These are phyloP conservation scores for Julus scandinavius DNA, from an alignment of 2,888 invertebrate species.

Conservation along the genomic window DNA sequence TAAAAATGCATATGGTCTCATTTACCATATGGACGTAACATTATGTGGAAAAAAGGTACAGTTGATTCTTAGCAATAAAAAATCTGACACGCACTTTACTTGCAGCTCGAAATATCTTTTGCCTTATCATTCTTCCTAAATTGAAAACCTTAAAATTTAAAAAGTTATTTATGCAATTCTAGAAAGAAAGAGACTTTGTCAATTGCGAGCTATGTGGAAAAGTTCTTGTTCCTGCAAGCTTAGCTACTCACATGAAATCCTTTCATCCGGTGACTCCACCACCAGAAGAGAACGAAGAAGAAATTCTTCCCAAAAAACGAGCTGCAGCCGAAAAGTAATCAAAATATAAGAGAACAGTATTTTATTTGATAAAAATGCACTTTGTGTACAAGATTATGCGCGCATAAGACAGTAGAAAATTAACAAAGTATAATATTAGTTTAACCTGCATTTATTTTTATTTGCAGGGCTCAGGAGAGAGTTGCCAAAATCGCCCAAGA, in stretches of 20 bases:
- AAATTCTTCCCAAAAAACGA: constrained; percentile 17
- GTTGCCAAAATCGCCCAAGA: background rate
- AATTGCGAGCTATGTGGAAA: constrained; percentile 55
- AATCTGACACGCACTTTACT: background rate
- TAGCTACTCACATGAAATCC: constrained; percentile 54
- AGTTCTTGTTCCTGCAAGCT: constrained; percentile 52
- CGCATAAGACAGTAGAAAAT: background rate
- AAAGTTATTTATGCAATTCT: background rate
- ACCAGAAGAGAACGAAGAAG: constrained; percentile 28
- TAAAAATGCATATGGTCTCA: background rate
- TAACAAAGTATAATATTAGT: too few species aligned
- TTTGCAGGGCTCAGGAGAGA: constrained; percentile 43
- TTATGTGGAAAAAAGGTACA: constrained; percentile 44
- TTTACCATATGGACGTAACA: background rate
- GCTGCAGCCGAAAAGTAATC: constrained; percentile 50
- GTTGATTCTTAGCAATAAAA: background rate
- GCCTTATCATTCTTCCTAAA: background rate
- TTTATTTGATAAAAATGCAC: background rate
- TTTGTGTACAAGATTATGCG: background rate
- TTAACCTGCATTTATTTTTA: background rate
- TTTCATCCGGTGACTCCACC: constrained; percentile 54
- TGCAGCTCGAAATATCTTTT: background rate
- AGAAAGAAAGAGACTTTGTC: background rate
- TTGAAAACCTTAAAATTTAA: background rate
- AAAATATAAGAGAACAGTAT: background rate